phyloP scores from a whole-genome alignment of 2,888 invertebrate genomes.

The Glaucopsyche alexis region DNA sequence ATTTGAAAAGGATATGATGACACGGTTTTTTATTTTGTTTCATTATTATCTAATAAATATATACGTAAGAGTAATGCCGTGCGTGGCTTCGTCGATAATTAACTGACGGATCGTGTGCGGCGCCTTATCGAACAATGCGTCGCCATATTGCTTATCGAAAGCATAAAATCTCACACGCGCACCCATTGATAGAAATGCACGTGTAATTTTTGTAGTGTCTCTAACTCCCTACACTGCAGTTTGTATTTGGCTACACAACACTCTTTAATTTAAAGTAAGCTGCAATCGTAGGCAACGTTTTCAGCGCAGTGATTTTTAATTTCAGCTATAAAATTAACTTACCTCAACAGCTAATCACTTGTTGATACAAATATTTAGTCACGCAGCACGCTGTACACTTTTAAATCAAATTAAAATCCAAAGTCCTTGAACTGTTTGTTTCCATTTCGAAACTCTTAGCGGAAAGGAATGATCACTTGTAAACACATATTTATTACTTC shows the following conservation, averaged over 20 bases:
- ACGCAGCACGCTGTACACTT: background rate
- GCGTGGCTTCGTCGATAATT: conserved; percentile 11
- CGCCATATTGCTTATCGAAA: conserved; percentile 8
- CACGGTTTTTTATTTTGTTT: conserved; percentile 67
- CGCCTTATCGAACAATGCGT: conserved; percentile 1
- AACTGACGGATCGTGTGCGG: conserved; percentile 13
- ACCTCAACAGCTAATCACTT: background rate
- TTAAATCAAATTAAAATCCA: background rate
- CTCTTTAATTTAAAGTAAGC: background rate
- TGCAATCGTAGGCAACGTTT: background rate
- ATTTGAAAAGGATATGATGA: conserved; percentile 80
- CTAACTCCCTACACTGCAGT: background rate
- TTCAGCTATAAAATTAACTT: background rate
- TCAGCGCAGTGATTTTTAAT: background rate
- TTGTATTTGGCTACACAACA: too few species aligned
- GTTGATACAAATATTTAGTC: background rate
- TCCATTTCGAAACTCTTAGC: conserved; percentile 8
- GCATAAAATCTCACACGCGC: background rate
- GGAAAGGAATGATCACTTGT: conserved; percentile 9
- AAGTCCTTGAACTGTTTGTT: background rate
- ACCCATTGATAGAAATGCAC: conserved; percentile 4
- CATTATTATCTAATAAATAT: conserved; percentile 72
- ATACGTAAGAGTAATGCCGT: conserved; percentile 52
- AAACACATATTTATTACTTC: conserved; percentile 5
- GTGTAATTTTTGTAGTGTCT: background rate